Percentiles rank a stretch among this genome's conserved stretches.
phyloP scores from a whole-genome alignment of 1,140 invertebrate species.

The Scaptomyza hsui region DNA sequence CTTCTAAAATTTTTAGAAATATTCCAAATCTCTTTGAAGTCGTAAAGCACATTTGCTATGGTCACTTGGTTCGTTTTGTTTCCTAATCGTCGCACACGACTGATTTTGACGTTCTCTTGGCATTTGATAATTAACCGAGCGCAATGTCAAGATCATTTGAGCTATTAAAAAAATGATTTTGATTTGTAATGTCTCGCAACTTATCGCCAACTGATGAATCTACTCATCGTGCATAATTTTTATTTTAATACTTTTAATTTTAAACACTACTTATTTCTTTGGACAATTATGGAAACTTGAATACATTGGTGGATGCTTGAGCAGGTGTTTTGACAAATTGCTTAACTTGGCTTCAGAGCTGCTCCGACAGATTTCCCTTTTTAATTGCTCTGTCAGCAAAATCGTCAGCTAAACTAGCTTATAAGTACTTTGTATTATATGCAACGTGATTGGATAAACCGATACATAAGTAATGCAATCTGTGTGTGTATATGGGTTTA shows the following conservation, averaged over 20 bases:
- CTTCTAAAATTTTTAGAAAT: not conserved
- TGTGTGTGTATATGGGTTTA: conserved; percentile 7
- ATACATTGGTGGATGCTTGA: not conserved
- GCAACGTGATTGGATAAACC: conserved; percentile 5
- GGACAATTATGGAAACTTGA: conserved; percentile 4
- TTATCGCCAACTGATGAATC: conserved; percentile 43
- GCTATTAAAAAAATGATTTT: conserved; percentile 64
- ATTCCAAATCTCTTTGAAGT: not conserved
- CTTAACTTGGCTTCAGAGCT: not conserved
- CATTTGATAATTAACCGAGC: conserved; percentile 62
- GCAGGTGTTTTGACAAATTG: conserved; percentile 10
- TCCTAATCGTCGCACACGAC: conserved; percentile 65
- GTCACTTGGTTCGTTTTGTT: conserved; percentile 46
- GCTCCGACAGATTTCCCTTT: conserved; percentile 2
- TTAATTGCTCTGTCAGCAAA: conserved; percentile 11
- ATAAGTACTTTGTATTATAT: conserved; percentile 7
- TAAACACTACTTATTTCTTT: not conserved
- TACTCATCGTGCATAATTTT: conserved; percentile 42
- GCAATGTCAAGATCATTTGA: conserved; percentile 72
- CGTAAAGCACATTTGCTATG: conserved; percentile 6
- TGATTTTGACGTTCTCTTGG: conserved; percentile 68
- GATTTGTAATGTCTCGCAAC: conserved; percentile 27
- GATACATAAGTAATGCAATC: conserved; percentile 39
- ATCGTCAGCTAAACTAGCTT: conserved; percentile 6
- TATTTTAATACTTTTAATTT: not conserved